Evolutionary conservation across 2,113 vertebrate genomes (phyloP).

Genomic region (Cyprinus carpio): DNA sequence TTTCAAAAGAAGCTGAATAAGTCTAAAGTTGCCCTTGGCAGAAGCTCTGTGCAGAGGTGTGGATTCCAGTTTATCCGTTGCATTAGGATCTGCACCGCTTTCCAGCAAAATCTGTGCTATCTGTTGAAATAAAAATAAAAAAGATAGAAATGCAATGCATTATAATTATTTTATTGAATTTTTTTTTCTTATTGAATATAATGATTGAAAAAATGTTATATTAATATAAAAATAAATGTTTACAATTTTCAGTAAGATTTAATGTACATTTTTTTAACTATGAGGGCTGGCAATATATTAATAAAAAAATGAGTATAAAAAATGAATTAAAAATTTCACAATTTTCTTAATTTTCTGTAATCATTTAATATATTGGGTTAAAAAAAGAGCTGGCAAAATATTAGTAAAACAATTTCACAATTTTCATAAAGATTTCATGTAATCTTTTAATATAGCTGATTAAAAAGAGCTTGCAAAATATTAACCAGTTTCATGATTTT

Average conservation of each 20-base stretch:
- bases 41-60: constrained; percentile 92
- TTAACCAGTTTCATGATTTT: not conserved
- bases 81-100: constrained; percentile 88
- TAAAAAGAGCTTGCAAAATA: too few relatives aligned
- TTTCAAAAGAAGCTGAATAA: constrained; percentile 91
- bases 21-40: constrained; percentile 90
- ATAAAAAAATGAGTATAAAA: too few relatives aligned
- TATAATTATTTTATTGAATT: not conserved
- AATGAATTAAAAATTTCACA: not conserved
- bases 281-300: too few relatives aligned
- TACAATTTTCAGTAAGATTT: too few relatives aligned
- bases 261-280: too few relatives aligned
- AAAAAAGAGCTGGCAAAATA: not conserved
- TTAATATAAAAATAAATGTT: not conserved
- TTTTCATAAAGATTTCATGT: not conserved
- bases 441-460: not conserved
- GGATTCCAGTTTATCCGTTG: constrained; percentile 86
- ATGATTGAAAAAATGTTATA: too few relatives aligned
- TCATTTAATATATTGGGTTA: not conserved
- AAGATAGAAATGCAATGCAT: not conserved
- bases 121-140: constrained; percentile 67
- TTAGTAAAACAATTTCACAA: not conserved
- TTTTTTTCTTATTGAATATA: too few relatives aligned
- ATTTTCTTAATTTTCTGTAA: not conserved
- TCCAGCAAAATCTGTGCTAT: constrained; percentile 89